phyloP scores from a whole-genome alignment of 2,797 vertebrate species.

The Sebastes iracundus region DNA sequence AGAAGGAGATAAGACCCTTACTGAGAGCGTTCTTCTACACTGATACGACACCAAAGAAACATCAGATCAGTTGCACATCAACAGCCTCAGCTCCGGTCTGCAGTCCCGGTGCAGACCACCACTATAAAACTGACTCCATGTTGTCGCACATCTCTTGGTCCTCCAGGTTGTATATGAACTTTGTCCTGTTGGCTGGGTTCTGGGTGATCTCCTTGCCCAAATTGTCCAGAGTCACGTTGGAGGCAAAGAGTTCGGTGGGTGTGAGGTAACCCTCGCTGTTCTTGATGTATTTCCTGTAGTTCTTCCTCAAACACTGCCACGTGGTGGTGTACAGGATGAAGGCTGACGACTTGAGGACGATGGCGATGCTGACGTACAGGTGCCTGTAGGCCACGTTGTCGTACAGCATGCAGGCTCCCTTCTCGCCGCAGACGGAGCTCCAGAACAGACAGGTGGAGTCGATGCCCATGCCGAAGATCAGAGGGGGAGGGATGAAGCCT shows the following conservation, averaged over 20 bases:
- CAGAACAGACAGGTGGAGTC: constrained; percentile 98
- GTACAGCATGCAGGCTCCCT: constrained; percentile 94
- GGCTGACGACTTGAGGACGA: constrained; percentile 93
- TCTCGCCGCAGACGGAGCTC: constrained; percentile 95
- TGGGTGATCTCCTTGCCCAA: constrained; percentile 91
- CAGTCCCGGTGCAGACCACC: constrained; percentile 20
- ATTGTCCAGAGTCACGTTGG: constrained; percentile 96
- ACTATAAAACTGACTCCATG: constrained; percentile 98
- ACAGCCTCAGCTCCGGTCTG: constrained; percentile 17
- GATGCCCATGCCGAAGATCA: constrained; percentile 98
- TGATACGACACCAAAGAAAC: constrained; percentile 38
- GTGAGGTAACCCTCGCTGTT: constrained; percentile 95
- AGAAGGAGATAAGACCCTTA: constrained; percentile 41
- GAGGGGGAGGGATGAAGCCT: constrained; percentile 98
- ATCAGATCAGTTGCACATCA: constrained; percentile 37
- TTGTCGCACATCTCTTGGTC: constrained; percentile 94
- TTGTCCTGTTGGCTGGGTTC: constrained; percentile 91
- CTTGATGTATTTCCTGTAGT: constrained; percentile 97
- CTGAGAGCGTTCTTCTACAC: constrained; percentile 41
- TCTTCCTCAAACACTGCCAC: constrained; percentile 95
- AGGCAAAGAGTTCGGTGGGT: constrained; percentile 95
- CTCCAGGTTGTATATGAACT: constrained; percentile 99
- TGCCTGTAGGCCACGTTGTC: constrained; percentile 96
- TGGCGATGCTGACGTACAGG: constrained; percentile 97
- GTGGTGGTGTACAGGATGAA: constrained; percentile 96